Percentiles rank a stretch among this genome's conserved stretches.
Conservation (phyloP, 2,888 invertebrate species). For the Eurois occulta region DNA sequence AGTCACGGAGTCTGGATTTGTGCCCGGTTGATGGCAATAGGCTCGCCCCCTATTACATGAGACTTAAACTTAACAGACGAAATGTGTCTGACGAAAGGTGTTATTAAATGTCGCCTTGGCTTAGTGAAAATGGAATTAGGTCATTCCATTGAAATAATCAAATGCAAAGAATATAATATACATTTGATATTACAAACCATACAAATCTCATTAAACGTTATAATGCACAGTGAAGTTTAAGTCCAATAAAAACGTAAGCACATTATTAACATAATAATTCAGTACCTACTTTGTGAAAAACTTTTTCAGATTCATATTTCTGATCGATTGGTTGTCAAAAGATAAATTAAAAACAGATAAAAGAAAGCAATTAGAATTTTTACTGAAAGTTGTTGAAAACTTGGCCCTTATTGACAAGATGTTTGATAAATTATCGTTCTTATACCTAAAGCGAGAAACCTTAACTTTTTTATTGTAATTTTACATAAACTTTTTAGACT, state of each 20-base stretch:
- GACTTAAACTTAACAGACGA: too few species aligned
- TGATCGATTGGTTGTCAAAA: constrained; percentile 41
- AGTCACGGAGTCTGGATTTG: too few species aligned
- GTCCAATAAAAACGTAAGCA: neutral
- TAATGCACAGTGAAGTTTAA: neutral
- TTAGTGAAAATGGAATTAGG: neutral
- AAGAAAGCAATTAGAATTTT: constrained; percentile 51
- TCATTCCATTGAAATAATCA: neutral
- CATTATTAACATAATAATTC: neutral
- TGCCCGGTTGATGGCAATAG: too few species aligned
- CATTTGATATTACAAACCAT: neutral
- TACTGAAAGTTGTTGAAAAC: constrained; percentile 42
- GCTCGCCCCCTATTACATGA: too few species aligned
- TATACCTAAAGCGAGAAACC: constrained; percentile 24
- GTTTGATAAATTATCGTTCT: constrained; percentile 56
- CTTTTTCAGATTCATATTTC: constrained; percentile 27
- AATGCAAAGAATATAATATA: neutral
- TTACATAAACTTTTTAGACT: neutral
- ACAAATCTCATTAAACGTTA: neutral
- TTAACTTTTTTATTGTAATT: constrained; percentile 5
- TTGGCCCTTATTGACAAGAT: constrained; percentile 56
- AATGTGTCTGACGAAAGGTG: too few species aligned
- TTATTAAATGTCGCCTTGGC: neutral
- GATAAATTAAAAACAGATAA: constrained; percentile 51
- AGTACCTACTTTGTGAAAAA: neutral